Base-by-base conservation (phyloP, 2,113 vertebrate genomes). In the Myiozetetes cayanensis region DNA sequence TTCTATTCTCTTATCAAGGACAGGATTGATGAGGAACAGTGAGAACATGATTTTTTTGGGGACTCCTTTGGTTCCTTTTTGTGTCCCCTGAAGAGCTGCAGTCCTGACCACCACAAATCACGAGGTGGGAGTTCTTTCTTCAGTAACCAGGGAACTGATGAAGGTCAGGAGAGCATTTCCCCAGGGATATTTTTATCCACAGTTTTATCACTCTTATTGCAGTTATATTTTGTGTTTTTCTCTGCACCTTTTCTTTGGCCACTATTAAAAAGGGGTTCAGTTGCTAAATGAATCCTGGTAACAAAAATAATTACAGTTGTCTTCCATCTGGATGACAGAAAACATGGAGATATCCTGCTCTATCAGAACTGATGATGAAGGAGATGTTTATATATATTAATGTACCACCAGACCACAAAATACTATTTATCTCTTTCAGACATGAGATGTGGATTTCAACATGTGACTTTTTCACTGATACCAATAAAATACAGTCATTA, bases 11-110 rank as follows among this genome's bases (percentile, higher is more conserved):
- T 31, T 55, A 27, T 27, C 35, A 56, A n/a, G 50, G 43, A 10
- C 12, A 21, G 37, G 53, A 20, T 6, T 53, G 39, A 23, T 30
- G 46, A 50, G 27, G 15, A 68, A 2, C 27, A 28, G 27, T 7
- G 31, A 47, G 23, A 63, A 31, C 6, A 13, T 18, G 3, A 9
- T 19, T 44, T 68, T 41, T 41, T n/a, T 0, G 0, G 25, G 25
- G 17, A 46, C 4, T 31, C 25, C 10, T 74, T 63, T 25, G 11
- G 6, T 50, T 67, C 37, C 28, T 17, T 73, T 84, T 44, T 41
- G 37, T 41, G 22, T 41, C 21, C 7, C 35, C 21, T 52, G 61
- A 49, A 85, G 71, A 24, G 25, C 46, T 56, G 17, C 31, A 49
- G 28, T 14, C 18, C 31, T 37, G 50, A 37, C 7, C 31, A 20